Conservation (phyloP, 2,888 invertebrate genomes). For the Ophraella communa region DNA sequence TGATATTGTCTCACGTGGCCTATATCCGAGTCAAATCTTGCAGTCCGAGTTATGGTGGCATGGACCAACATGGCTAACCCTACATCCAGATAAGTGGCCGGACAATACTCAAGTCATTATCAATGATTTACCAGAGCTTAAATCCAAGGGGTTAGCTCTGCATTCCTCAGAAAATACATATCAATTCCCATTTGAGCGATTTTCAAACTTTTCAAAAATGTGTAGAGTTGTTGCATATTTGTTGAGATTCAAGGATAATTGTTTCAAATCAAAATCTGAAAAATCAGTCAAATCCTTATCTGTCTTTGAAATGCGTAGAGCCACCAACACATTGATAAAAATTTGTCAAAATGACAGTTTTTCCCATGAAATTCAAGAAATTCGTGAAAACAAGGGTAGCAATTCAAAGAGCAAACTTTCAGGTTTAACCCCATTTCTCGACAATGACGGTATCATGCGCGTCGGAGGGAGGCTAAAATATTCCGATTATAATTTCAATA, state of each 20-base stretch:
- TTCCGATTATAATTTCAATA: too few species aligned
- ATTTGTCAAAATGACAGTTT: not conserved
- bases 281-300: not conserved
- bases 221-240: not conserved
- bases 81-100: constrained; percentile 2
- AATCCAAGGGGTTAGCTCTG: not conserved
- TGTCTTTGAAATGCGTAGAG: not conserved
- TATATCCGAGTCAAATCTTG: not conserved
- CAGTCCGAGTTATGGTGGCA: constrained; percentile 25
- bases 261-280: not conserved
- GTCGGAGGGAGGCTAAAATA: too few species aligned
- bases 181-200: not conserved
- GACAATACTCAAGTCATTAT: not conserved
- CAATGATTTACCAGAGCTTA: constrained; percentile 7
- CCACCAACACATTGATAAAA: not conserved
- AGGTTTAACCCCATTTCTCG: too few species aligned
- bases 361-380: too few species aligned
- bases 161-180: not conserved
- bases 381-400: too few species aligned
- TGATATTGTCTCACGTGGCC: constrained; percentile 30
- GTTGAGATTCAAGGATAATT: too few species aligned
- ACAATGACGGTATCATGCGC: too few species aligned
- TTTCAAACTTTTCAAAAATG: not conserved
- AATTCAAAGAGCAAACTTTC: too few species aligned
- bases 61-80: constrained; percentile 21